Conservation (phyloP, 2,113 vertebrate species). For the Nothocercus julius region DNA sequence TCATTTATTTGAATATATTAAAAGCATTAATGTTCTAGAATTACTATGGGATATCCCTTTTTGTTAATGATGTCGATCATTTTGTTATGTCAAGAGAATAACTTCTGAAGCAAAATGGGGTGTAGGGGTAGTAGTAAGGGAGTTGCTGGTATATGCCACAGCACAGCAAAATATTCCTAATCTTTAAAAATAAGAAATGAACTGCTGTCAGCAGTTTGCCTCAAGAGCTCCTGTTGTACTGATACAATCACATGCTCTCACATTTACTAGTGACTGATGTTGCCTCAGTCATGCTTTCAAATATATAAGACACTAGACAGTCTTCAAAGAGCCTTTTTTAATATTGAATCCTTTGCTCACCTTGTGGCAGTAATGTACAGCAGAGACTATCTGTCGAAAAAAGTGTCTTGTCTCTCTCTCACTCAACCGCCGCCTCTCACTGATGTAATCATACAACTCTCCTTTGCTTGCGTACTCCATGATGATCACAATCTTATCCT, state of each 20-base stretch:
- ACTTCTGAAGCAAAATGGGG: conserved; percentile 3
- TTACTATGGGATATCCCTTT: background rate
- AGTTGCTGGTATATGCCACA: background rate
- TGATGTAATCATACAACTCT: conserved; percentile 97
- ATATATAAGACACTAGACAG: background rate
- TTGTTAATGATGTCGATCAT: background rate
- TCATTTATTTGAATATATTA: background rate
- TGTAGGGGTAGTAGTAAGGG: background rate
- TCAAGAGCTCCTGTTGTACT: background rate
- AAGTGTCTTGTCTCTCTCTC: conserved; percentile 95
- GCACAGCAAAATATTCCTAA: background rate
- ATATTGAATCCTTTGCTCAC: conserved; percentile 64
- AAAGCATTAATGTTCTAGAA: background rate
- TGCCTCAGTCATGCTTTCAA: conserved; percentile 33
- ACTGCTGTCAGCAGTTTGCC: background rate
- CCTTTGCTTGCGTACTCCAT: conserved; percentile 96
- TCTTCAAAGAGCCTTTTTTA: background rate
- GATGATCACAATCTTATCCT: conserved; percentile 99
- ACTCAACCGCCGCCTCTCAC: conserved; percentile 88
- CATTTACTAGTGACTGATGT: background rate
- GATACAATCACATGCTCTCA: background rate
- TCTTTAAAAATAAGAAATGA: background rate
- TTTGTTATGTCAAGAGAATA: background rate
- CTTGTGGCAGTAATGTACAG: conserved; percentile 98
- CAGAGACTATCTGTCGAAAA: conserved; percentile 97